These are phyloP conservation scores for Lepidocyrtoides sp. DNA, from an alignment of 2,888 invertebrate species.

Conservation along the genomic window DNA sequence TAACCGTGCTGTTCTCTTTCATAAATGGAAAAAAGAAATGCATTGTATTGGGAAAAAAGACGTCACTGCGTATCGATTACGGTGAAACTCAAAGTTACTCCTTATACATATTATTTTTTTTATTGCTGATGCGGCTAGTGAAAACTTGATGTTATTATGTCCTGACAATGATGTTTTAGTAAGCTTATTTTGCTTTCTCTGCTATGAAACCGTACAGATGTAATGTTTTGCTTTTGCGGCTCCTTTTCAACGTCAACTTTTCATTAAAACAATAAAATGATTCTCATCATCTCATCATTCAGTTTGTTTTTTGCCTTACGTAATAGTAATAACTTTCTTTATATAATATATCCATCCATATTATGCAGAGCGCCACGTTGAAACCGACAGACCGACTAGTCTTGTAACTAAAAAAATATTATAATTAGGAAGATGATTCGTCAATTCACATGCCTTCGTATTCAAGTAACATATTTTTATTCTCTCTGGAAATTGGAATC, in stretches of 20 bases:
- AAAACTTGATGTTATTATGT: neutral
- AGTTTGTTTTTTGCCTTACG: no score
- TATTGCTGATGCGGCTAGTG: neutral
- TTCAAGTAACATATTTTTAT: no score
- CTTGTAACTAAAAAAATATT: no score
- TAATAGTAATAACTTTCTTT: no score
- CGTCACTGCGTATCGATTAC: constrained; percentile 67
- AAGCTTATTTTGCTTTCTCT: neutral
- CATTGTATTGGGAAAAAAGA: constrained; percentile 64
- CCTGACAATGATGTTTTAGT: no score
- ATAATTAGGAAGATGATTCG: no score
- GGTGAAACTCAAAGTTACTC: constrained; percentile 11
- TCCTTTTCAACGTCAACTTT: neutral
- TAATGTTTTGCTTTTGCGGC: neutral
- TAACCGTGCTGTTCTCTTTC: constrained; percentile 20
- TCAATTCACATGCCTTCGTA: no score
- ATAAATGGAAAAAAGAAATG: constrained; percentile 45
- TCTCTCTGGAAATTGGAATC: no score
- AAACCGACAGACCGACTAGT: no score
- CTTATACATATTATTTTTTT: neutral
- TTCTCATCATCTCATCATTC: no score
- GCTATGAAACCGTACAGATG: neutral
- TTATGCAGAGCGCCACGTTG: no score
- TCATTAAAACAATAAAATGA: neutral
- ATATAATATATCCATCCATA: no score